phyloP scores from a whole-genome alignment of 2,113 vertebrate species.

The Nannobrachium achirus region DNA sequence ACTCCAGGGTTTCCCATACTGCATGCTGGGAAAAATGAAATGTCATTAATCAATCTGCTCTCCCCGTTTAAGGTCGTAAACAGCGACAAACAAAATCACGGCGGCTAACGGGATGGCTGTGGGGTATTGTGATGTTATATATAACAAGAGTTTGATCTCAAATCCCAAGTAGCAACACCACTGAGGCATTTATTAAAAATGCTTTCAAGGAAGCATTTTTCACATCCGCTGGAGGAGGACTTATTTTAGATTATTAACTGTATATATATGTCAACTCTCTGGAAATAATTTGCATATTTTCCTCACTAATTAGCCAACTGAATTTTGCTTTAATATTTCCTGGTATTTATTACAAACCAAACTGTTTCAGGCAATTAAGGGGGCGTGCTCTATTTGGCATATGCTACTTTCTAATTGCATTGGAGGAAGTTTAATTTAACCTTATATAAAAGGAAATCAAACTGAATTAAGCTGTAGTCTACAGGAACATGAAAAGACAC shows the following conservation, averaged over 20 bases:
- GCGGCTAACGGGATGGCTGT: slow-evolving; percentile 52
- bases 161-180: slow-evolving; percentile 6
- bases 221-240: slow-evolving; percentile 23
- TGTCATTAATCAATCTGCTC: slow-evolving; percentile 66
- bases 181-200: slow-evolving; percentile 7
- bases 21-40: slow-evolving; percentile 74
- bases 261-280: slow-evolving; percentile 23
- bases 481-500: no score
- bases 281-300: not conserved
- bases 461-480: not conserved
- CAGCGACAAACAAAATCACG: slow-evolving; percentile 30
- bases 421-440: not conserved
- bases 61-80: slow-evolving; percentile 57
- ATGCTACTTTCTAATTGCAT: slow-evolving; percentile 7
- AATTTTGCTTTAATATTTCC: slow-evolving; percentile 35
- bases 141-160: slow-evolving; percentile 27
- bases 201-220: slow-evolving; percentile 28
- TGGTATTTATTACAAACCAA: slow-evolving; percentile 27
- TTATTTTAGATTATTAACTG: slow-evolving; percentile 23
- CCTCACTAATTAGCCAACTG: slow-evolving; percentile 35
- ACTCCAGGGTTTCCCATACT: slow-evolving; percentile 62
- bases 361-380: slow-evolving; percentile 32
- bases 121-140: slow-evolving; percentile 32
- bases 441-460: slow-evolving; percentile 19
- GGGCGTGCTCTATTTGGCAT: slow-evolving; percentile 24